phyloP scores from a whole-genome alignment of 2,797 vertebrate genomes.

The Todus mexicanus region DNA sequence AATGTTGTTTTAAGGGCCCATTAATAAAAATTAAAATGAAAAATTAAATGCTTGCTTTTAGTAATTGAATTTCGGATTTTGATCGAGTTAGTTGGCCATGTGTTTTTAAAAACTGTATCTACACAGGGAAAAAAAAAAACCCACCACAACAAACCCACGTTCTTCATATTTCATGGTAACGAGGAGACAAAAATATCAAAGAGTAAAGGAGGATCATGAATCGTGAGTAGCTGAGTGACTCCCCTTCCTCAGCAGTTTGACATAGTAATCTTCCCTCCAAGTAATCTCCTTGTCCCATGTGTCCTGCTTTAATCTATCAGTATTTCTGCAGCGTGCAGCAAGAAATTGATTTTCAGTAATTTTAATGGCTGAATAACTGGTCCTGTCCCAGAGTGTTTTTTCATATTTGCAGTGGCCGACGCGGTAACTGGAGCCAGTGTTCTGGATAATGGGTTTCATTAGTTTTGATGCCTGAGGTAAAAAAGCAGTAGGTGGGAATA shows the following conservation, averaged over 20 bases:
- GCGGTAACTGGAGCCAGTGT: slow-evolving; percentile 62
- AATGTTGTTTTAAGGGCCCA: slow-evolving; percentile 19
- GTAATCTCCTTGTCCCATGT: slow-evolving; percentile 48
- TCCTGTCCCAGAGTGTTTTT: slow-evolving; percentile 43
- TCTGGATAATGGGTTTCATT: slow-evolving; percentile 77
- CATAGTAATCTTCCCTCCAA: slow-evolving; percentile 38
- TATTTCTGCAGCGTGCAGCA: slow-evolving; percentile 56
- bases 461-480: slow-evolving; percentile 75
- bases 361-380: slow-evolving; percentile 66
- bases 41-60: slow-evolving; percentile 27
- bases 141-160: too few species aligned
- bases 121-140: neutral
- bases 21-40: slow-evolving; percentile 43
- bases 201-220: neutral
- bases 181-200: neutral
- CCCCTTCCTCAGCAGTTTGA: slow-evolving; percentile 5
- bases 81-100: neutral
- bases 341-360: slow-evolving; percentile 70
- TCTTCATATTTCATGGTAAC: neutral
- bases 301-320: slow-evolving; percentile 59
- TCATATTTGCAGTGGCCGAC: slow-evolving; percentile 51
- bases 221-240: neutral
- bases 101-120: neutral
- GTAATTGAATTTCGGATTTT: slow-evolving; percentile 30
- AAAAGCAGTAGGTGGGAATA: slow-evolving; percentile 74